phyloP scores from a whole-genome alignment of 2,797 vertebrate species.

The Podarcis siculus region DNA sequence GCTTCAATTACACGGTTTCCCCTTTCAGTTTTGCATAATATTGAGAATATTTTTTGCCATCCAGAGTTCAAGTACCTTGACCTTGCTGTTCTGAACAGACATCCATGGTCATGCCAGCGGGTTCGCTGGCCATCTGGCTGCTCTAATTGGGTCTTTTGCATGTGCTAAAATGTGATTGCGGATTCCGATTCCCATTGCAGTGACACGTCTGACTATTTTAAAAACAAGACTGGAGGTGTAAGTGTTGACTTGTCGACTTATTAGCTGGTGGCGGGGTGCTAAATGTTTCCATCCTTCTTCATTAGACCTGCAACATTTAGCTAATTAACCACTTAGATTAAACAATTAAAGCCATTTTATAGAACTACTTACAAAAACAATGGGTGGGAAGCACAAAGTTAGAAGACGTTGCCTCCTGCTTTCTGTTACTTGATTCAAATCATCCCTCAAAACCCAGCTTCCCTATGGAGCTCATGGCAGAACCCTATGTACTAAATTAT shows the following conservation, averaged over 20 bases:
- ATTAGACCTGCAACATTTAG: not conserved
- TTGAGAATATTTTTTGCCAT: slow-evolving; percentile 3
- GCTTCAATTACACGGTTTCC: slow-evolving; percentile 27
- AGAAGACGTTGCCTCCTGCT: not conserved
- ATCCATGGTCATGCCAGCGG: slow-evolving; percentile 5
- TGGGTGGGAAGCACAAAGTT: not conserved
- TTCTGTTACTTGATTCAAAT: not conserved
- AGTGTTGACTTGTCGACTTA: not conserved
- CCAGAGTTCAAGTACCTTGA: slow-evolving; percentile 31
- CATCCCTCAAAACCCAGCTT: not conserved
- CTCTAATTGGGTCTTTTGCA: slow-evolving; percentile 8
- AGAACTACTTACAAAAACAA: not conserved
- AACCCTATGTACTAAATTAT: not conserved
- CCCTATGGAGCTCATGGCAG: not conserved
- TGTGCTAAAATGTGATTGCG: slow-evolving; percentile 18
- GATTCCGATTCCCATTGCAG: not conserved
- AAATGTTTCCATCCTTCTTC: not conserved
- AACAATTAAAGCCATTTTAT: not conserved
- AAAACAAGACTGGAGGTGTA: not conserved
- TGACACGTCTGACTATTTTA: not conserved
- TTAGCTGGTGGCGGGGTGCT: not conserved
- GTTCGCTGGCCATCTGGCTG: slow-evolving; percentile 41
- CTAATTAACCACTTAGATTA: not conserved
- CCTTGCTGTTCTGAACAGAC: slow-evolving; percentile 45
- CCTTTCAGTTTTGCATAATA: slow-evolving; percentile 5